phyloP scores from a whole-genome alignment of 2,888 invertebrate genomes.

The Pegoplata infirma region DNA sequence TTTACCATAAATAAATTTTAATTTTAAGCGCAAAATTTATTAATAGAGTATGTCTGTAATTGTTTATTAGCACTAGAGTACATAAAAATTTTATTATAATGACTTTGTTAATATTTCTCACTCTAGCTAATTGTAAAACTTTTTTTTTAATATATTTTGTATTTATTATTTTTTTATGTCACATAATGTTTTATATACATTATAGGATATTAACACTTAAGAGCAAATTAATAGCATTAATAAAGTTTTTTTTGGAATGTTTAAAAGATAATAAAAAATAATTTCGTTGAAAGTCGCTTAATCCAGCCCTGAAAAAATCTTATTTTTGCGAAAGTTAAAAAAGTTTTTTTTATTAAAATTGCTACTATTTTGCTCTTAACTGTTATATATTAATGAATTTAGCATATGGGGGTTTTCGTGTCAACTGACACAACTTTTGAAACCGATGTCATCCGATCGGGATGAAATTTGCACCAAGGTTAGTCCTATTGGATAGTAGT shows the following conservation, averaged over 20 bases:
- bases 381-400: not conserved
- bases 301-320: slow-evolving; percentile 3
- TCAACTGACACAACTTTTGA: too few species aligned
- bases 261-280: slow-evolving; percentile 2
- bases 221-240: not conserved
- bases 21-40: not conserved
- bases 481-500: too few species aligned
- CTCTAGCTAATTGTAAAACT: slow-evolving; percentile 56
- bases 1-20: not conserved
- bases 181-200: not conserved
- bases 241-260: not conserved
- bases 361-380: slow-evolving; percentile 1
- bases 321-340: not conserved
- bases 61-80: slow-evolving; percentile 10
- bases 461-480: too few species aligned
- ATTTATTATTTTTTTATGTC: not conserved
- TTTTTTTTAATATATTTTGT: not conserved
- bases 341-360: not conserved
- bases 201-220: not conserved
- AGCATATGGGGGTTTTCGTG: too few species aligned
- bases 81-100: slow-evolving; percentile 28
- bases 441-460: too few species aligned
- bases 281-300: slow-evolving; percentile 31
- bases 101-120: slow-evolving; percentile 43
- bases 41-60: not conserved